A percentile compares a stretch with the other conserved stretches of the same genome.
Conservation (phyloP, 1,140 invertebrate species). For the Streblospio benedicti region DNA sequence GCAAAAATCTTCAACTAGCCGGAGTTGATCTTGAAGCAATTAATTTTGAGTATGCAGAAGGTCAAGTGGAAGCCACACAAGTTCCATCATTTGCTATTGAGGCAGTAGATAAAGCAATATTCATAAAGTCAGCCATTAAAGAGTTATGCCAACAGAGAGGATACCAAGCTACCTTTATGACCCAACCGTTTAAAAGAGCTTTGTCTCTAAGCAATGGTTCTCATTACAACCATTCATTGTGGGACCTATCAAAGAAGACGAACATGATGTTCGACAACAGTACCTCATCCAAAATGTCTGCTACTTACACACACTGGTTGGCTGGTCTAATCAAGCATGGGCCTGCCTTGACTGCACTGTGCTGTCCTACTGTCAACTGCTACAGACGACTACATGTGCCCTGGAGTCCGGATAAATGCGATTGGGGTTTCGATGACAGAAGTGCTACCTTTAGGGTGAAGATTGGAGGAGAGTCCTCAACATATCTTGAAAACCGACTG, state of each 20-base stretch:
- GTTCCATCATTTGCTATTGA: conserved; percentile 4
- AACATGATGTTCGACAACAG: conserved; percentile 20
- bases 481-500: conserved; percentile 25
- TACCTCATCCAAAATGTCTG: conserved; percentile 14
- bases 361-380: conserved; percentile 25
- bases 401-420: conserved; percentile 15
- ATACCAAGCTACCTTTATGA: conserved; percentile 22
- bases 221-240: conserved; percentile 24
- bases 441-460: conserved; percentile 9
- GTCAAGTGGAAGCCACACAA: conserved; percentile 15
- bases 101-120: conserved; percentile 7
- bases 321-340: conserved; percentile 22
- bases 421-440: conserved; percentile 20
- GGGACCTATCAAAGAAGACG: conserved; percentile 3
- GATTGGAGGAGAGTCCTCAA: conserved; percentile 5
- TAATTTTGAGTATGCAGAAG: conserved; percentile 10
- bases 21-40: conserved; percentile 8
- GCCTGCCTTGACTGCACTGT: conserved; percentile 19
- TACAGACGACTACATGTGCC: conserved; percentile 17
- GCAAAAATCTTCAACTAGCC: background rate
- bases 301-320: conserved; percentile 20
- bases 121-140: conserved; percentile 9
- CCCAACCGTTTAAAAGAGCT: conserved; percentile 11
- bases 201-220: conserved; percentile 15
- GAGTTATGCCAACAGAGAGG: conserved; percentile 11